Percentiles rank a stretch among this genome's conserved stretches.
These are phyloP conservation scores for Poicephalus meyeri DNA, from an alignment of 2,113 vertebrate genomes.

Conservation along the genomic window DNA sequence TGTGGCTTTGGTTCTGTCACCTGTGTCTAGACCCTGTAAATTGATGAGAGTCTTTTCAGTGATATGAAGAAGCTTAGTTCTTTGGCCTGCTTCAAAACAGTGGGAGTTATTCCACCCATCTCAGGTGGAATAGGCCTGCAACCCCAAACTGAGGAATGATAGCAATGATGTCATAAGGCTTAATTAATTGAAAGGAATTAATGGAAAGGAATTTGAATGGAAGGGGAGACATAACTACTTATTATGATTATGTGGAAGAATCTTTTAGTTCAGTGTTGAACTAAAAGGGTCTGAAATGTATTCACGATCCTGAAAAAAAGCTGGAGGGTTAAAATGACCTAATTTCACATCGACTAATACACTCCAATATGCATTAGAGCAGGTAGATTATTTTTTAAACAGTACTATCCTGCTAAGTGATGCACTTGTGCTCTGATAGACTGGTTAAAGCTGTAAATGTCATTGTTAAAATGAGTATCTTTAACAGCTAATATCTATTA, in stretches of 20 bases:
- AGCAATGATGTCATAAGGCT: not conserved
- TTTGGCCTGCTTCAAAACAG: not conserved
- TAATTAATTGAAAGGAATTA: conserved; percentile 41
- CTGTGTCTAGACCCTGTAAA: not conserved
- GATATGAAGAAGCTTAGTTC: not conserved
- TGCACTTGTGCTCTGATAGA: conserved; percentile 56
- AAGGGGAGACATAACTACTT: not conserved
- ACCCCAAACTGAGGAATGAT: not conserved
- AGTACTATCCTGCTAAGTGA: conserved; percentile 49
- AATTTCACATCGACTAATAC: conserved; percentile 35
- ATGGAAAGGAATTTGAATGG: conserved; percentile 16
- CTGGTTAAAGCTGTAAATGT: conserved; percentile 61
- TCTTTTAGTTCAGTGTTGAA: not conserved
- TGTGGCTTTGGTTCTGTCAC: not conserved
- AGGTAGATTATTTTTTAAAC: conserved; percentile 64
- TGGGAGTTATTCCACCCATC: not conserved
- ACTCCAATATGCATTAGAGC: conserved; percentile 41
- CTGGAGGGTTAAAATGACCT: conserved; percentile 55
- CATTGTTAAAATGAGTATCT: conserved; percentile 58
- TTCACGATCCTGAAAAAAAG: conserved; percentile 14
- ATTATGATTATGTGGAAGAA: not conserved
- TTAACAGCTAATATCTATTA: conserved; percentile 66
- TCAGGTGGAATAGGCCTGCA: not conserved
- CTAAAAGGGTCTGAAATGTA: conserved; percentile 19
- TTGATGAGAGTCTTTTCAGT: not conserved